Conservation (phyloP, 2,797 vertebrate genomes). For the Pseudopleuronectes americanus region DNA sequence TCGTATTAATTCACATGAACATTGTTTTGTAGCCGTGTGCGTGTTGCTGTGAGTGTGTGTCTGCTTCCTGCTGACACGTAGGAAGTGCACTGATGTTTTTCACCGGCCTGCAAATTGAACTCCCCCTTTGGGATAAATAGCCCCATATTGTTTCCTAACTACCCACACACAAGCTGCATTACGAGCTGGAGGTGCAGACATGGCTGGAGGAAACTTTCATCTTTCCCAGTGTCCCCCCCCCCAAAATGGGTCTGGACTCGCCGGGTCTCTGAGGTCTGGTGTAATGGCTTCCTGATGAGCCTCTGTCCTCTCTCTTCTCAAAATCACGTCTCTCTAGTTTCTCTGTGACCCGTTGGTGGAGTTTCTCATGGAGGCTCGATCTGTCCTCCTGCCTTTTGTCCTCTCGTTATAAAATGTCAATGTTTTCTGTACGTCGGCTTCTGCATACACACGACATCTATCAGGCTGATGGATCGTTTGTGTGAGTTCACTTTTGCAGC, state of each 20-base stretch:
- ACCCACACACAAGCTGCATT: conserved; percentile 9
- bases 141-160: neutral
- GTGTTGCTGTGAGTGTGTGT: neutral
- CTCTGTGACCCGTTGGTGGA: neutral
- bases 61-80: neutral
- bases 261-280: conserved; percentile 9
- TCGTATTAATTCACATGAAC: neutral
- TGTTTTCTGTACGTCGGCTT: neutral
- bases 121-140: neutral
- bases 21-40: neutral
- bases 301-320: conserved; percentile 14
- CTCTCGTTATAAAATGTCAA: no score
- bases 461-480: no score
- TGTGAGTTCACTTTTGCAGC: no score
- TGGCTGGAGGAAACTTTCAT: conserved; percentile 18
- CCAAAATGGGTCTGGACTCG: conserved; percentile 8
- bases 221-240: conserved; percentile 7
- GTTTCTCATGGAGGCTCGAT: neutral
- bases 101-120: neutral
- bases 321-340: neutral
- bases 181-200: conserved; percentile 5
- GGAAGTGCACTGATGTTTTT: neutral
- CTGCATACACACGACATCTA: no score
- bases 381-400: neutral
- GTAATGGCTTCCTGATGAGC: conserved; percentile 37